phyloP scores from a whole-genome alignment of 2,888 invertebrate species.

The Amphipyra tragopoginis region DNA sequence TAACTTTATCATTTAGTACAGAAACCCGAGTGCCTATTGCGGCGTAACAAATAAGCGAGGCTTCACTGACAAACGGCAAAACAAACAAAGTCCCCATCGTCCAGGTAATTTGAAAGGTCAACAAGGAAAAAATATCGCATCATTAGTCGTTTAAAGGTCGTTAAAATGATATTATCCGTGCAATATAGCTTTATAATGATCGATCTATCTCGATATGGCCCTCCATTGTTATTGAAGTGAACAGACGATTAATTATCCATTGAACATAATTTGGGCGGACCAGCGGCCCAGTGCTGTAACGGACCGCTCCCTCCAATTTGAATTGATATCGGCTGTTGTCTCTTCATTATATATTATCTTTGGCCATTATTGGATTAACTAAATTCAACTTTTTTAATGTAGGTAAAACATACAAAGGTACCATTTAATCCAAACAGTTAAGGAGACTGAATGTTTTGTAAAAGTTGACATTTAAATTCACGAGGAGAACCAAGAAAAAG shows the following conservation, averaged over 20 bases:
- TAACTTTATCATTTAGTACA: conserved; percentile 19
- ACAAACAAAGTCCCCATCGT: conserved; percentile 45
- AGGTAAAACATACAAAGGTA: background rate
- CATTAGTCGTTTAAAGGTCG: conserved; percentile 57
- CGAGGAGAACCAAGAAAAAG: conserved; percentile 11
- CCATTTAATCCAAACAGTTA: background rate
- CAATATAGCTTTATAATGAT: conserved; percentile 76
- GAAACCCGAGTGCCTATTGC: conserved; percentile 16
- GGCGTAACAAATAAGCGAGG: conserved; percentile 31
- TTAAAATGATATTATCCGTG: conserved; percentile 61
- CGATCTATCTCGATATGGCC: conserved; percentile 72
- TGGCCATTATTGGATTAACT: conserved; percentile 31
- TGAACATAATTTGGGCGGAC: conserved; percentile 89
- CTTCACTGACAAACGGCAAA: conserved; percentile 44
- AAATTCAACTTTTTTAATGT: conserved; percentile 12
- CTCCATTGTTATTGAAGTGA: conserved; percentile 84
- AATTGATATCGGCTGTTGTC: conserved; percentile 74
- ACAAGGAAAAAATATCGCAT: conserved; percentile 49
- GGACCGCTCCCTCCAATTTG: conserved; percentile 72
- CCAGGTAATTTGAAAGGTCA: conserved; percentile 56
- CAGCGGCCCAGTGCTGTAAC: conserved; percentile 73
- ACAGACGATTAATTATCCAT: conserved; percentile 88
- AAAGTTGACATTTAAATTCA: conserved; percentile 23
- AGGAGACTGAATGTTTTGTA: background rate
- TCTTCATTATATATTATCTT: conserved; percentile 58